Evolutionary conservation across 2,797 vertebrate genomes (phyloP), one percentile per base, ranked within the genome.

Genomic region (Neosalanx taihuensis): DNA sequence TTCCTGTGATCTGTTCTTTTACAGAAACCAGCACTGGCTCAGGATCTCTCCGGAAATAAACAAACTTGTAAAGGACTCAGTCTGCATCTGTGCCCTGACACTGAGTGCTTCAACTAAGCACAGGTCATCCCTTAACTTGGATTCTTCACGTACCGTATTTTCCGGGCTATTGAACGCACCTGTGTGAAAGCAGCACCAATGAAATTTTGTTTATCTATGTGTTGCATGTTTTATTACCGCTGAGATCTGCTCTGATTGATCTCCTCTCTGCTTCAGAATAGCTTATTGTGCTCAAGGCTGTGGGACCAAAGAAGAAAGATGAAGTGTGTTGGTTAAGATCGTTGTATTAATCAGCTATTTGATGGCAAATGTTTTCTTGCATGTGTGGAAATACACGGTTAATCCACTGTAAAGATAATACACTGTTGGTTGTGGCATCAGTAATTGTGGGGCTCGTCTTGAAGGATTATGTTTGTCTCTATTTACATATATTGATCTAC

Each of bases 21-120:
- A 33, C 90, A 97, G 96, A 92, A 92, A 79, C 89, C 91, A 3
- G 90, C 87, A 89, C 91, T 86, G 92, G 87, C 85, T 53, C 92
- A 90, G 67, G 88, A 79, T 80, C 85, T 89, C 79, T 92, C 74
- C 90, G 83, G 89, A 89, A 72, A 63, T 49, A 75, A 6, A 63
- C 37, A 1, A 79, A 71, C 70, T 73, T 83, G 64, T 84, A 70
- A 79, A 37, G 17, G 30, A 67, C 46, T 67, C 41, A 29, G 30
- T 30, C 26, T 18, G 6, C 20, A 23, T 33, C 9, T 4, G 30
- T n/a, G 6, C n/a, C 3, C 12, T 64, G 62, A 64, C 10, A n/a
- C 62, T 64, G 13, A 3, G 20, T 64, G 31, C 1, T 17, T 62
- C 10, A 20, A 6, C 7, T 13, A 64, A 33, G 18, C 10, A 64